Evolutionary conservation across 2,113 vertebrate genomes (phyloP).

Genomic region (Ibidorhyncha struthersii): DNA sequence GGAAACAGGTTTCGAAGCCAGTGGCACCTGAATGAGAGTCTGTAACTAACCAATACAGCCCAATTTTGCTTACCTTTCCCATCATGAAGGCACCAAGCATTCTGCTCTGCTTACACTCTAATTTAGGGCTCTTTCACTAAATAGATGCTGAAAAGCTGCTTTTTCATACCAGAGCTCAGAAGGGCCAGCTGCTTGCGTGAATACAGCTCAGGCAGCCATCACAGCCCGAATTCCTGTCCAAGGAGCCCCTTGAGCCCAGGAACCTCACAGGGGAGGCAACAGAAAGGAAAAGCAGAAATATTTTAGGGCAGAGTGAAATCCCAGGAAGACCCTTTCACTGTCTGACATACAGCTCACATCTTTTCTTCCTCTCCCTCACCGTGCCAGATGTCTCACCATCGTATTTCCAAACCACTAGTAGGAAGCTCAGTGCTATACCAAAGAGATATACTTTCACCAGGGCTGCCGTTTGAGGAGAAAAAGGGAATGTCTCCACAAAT

Average conservation of each 20-base stretch:
- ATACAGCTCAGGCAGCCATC: neutral
- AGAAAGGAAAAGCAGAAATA: neutral
- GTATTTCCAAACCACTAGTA: neutral
- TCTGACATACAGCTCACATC: neutral
- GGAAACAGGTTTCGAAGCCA: neutral
- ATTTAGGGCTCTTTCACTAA: neutral
- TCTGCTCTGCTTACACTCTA: neutral
- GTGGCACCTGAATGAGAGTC: fast-evolving
- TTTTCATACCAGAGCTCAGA: neutral
- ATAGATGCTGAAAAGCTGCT: neutral
- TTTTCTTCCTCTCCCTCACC: neutral
- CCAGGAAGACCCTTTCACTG: neutral
- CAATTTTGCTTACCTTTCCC: neutral
- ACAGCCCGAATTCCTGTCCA: neutral
- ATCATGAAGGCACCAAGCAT: neutral
- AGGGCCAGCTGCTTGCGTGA: neutral
- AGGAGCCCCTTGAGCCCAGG: neutral
- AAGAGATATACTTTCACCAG: neutral
- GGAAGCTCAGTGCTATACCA: neutral
- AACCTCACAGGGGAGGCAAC: neutral
- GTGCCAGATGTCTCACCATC: neutral
- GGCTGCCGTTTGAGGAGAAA: neutral
- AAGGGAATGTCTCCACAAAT: neutral
- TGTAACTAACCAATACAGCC: neutral
- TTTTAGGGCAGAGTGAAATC: neutral